A percentile compares a stretch with the other conserved stretches of the same genome.
These are phyloP conservation scores for Tribolium castaneum DNA, from an alignment of 1,140 invertebrate genomes.

Conservation along the genomic window DNA sequence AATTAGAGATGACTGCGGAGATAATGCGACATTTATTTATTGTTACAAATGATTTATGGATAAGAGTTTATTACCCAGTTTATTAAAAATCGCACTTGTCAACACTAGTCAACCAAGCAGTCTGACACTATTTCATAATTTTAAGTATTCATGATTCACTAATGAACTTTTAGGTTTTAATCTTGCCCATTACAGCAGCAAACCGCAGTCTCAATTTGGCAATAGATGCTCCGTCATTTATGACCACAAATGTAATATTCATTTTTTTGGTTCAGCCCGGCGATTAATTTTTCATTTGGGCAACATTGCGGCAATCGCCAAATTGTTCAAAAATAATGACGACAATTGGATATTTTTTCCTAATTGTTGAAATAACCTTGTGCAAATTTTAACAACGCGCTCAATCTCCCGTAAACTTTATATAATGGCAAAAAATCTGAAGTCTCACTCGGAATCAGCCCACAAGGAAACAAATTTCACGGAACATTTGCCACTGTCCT, in stretches of 20 bases:
- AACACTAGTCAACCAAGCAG: not conserved
- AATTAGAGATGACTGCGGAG: conserved; percentile 11
- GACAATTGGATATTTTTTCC: not conserved
- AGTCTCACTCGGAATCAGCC: conserved; percentile 3
- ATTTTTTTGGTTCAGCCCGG: not conserved
- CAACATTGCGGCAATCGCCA: not conserved
- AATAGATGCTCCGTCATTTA: conserved; percentile 22
- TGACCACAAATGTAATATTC: conserved; percentile 28
- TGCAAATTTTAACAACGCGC: conserved; percentile 11
- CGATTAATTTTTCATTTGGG: not conserved
- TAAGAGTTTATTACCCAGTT: not conserved
- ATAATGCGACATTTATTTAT: conserved; percentile 19
- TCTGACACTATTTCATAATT: not conserved
- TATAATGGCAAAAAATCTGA: not conserved
- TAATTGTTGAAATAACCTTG: not conserved
- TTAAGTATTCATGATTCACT: conserved; percentile 8
- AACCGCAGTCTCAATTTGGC: conserved; percentile 17
- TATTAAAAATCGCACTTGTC: not conserved
- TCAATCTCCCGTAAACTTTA: conserved; percentile 14
- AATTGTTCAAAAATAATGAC: not conserved
- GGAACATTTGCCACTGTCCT: conserved; percentile 21
- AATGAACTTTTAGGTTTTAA: conserved; percentile 14
- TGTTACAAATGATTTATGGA: not conserved
- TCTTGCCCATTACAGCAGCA: not conserved
- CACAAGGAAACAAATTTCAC: conserved; percentile 31